phyloP scores from a whole-genome alignment of 64 coral and sea anemone species.

The Stichodactyla helianthus region DNA sequence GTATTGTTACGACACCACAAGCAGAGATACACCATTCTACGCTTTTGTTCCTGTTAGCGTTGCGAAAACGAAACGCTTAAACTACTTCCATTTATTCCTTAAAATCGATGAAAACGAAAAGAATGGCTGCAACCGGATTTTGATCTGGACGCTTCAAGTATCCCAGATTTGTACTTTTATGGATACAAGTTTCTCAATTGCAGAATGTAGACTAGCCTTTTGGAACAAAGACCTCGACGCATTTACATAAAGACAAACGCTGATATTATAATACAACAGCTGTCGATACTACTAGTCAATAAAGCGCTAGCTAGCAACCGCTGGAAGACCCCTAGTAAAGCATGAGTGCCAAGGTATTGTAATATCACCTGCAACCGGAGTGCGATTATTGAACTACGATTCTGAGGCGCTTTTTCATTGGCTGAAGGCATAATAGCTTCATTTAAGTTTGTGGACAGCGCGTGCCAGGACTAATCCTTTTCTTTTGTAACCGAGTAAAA shows the following conservation, averaged over 20 bases:
- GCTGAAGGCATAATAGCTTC: conserved; percentile 24
- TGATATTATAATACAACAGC: conserved; percentile 43
- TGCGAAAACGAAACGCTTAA: conserved; percentile 13
- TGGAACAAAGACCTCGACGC: conserved; percentile 1
- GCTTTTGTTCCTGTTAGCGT: conserved; percentile 16
- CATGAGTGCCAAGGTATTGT: conserved; percentile 30
- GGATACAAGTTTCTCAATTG: neutral
- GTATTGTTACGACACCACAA: conserved; percentile 19
- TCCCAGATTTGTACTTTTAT: neutral
- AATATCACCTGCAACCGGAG: conserved; percentile 47
- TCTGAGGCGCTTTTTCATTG: conserved; percentile 27
- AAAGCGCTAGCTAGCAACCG: conserved; percentile 37
- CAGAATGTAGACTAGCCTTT: conserved; percentile 26
- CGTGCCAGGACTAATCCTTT: conserved; percentile 47
- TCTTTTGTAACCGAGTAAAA: conserved; percentile 31
- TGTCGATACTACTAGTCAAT: conserved; percentile 55
- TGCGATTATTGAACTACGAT: conserved; percentile 36
- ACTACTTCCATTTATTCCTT: conserved; percentile 1
- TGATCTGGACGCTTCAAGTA: neutral
- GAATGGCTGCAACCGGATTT: neutral
- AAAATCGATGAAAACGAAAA: neutral
- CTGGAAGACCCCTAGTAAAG: conserved; percentile 22
- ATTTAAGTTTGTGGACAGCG: conserved; percentile 46
- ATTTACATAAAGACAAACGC: conserved; percentile 25
- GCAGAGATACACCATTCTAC: neutral